Base-by-base conservation (phyloP, 2,113 vertebrate species). In the Zosterops borbonicus region DNA sequence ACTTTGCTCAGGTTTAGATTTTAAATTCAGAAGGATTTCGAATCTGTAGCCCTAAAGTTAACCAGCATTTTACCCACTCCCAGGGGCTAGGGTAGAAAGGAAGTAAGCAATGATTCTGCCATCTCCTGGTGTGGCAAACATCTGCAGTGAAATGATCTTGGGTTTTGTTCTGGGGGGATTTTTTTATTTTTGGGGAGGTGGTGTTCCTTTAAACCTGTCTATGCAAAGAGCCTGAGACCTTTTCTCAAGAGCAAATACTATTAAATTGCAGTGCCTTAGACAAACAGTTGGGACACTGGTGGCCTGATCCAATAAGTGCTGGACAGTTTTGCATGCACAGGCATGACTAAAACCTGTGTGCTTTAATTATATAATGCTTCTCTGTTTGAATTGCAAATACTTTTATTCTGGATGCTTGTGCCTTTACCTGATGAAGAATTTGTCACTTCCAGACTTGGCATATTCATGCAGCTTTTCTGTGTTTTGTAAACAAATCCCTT, bases 401-500 rank as follows among this genome's bases (percentile, higher is more conserved):
- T 59, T 70, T 78, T 79, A 52, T 81, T 82, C 83, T 52, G 7
- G 9, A 65, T 64, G n/a, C 13, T 81, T 25, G 3, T 79, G 10
- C 29, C 69, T 90, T 84, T 67, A 60, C 49, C 28, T 76, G 31
- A 59, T 10, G 8, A 44, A 79, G 58, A 64, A 82, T 49, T 83
- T 2, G 19, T 73, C 37, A 42, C 28, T 88, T 55, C 6, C 63
- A 93, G 33, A 77, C n/a, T 42, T 53, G 78, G 28, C 37, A 73
- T 9, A 82, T 42, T 46, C 9, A 12, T 9, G 35, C 25, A 41
- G 69, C 46, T 81, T 90, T 82, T 9, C 41, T 78, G 60, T 71
- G 49, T 73, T 95, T 89, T 73, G 50, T 85, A 96, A 95, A 94
- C 55, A 92, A 80, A 65, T 59, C 37, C 56, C n/a, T 92, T 85